Percentiles rank a stretch among this genome's conserved stretches.
Evolutionary conservation across 2,888 invertebrate species (phyloP).

Genomic region (Agrochola lychnidis): DNA sequence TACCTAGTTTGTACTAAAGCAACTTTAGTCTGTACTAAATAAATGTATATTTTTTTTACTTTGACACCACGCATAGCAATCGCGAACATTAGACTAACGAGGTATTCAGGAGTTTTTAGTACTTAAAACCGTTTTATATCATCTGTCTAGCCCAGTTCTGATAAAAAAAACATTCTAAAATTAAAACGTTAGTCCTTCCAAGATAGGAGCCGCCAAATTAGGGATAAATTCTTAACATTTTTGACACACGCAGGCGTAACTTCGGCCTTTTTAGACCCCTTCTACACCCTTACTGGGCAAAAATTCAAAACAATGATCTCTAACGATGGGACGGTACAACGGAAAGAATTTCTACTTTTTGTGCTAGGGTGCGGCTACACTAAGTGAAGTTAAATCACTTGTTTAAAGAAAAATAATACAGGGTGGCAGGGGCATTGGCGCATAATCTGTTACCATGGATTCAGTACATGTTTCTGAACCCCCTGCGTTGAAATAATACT

Average conservation of each 20-base stretch:
- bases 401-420: neutral
- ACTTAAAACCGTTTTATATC: neutral
- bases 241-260: conserved; percentile 36
- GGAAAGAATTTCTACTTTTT: conserved; percentile 26
- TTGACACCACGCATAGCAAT: neutral
- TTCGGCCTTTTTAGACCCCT: conserved; percentile 18
- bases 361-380: neutral
- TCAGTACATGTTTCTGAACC: neutral
- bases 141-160: neutral
- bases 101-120: neutral
- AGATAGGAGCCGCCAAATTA: conserved; percentile 35
- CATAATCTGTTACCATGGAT: neutral
- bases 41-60: neutral
- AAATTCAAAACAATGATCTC: conserved; percentile 55
- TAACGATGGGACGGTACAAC: conserved; percentile 32
- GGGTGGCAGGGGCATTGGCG: neutral
- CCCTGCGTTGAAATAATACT: neutral
- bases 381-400: too few relatives aligned
- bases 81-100: neutral
- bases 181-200: conserved; percentile 15
- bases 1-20: too few relatives aligned
- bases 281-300: conserved; percentile 41
- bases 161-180: conserved; percentile 1
- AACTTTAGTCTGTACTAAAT: neutral
- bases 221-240: conserved; percentile 54